These are phyloP conservation scores for Lampris incognitus DNA, from an alignment of 2,113 vertebrate genomes.

Conservation along the genomic window DNA sequence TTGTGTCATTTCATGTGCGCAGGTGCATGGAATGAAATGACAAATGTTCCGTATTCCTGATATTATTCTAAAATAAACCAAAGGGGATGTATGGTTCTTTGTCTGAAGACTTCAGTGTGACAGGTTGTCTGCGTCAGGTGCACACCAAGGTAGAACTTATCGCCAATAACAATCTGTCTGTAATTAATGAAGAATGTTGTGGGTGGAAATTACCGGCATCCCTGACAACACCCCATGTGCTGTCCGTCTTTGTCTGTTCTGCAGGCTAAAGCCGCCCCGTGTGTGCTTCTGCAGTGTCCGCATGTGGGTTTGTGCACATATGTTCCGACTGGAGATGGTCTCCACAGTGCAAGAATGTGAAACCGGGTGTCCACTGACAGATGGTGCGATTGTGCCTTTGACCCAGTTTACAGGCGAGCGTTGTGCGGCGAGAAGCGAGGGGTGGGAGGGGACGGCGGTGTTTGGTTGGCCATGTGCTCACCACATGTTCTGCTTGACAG, in stretches of 20 bases:
- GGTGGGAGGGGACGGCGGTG: constrained; percentile 36
- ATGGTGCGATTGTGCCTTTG: constrained; percentile 74
- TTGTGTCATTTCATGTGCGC: too few relatives aligned
- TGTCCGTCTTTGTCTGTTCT: too few relatives aligned
- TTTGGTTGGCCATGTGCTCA: constrained; percentile 73
- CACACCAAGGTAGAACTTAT: too few relatives aligned
- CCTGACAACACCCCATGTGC: too few relatives aligned
- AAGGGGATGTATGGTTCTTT: background rate
- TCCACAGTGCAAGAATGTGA: constrained; percentile 70
- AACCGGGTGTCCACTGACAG: constrained; percentile 71
- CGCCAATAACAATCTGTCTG: too few relatives aligned
- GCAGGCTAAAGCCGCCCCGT: background rate
- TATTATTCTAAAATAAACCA: too few relatives aligned
- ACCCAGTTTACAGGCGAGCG: constrained; percentile 72
- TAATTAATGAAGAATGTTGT: too few relatives aligned
- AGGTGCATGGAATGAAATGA: too few relatives aligned
- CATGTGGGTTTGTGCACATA: constrained; percentile 26
- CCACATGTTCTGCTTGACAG: constrained; percentile 76
- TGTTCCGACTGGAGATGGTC: constrained; percentile 36
- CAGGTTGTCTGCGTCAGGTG: too few relatives aligned
- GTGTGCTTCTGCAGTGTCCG: constrained; percentile 19
- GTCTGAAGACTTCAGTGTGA: too few relatives aligned
- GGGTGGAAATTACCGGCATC: too few relatives aligned
- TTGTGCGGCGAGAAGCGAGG: constrained; percentile 26
- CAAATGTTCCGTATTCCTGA: too few relatives aligned